phyloP scores from a whole-genome alignment of 2,113 vertebrate genomes.

The Dinomys branickii region DNA sequence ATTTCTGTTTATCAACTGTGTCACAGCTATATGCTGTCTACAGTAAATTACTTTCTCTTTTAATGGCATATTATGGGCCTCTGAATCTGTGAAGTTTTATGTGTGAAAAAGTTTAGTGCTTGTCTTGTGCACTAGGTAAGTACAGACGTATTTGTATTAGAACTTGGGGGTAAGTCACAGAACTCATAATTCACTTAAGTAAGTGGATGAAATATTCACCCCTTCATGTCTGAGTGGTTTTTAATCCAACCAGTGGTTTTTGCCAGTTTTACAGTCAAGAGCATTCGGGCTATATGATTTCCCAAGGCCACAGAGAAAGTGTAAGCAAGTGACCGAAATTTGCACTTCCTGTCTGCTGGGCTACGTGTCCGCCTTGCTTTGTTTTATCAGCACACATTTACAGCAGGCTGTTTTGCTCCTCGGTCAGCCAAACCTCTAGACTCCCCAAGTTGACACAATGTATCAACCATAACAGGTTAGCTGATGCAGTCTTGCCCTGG shows the following conservation, averaged over 20 bases:
- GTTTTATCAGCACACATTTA: neutral
- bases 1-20: neutral
- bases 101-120: neutral
- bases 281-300: neutral
- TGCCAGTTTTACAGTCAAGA: neutral
- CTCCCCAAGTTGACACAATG: too few relatives aligned
- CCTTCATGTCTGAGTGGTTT: neutral
- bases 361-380: neutral
- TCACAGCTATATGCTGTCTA: neutral
- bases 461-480: too few relatives aligned
- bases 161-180: neutral
- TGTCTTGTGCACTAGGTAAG: neutral
- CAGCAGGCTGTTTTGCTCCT: too few relatives aligned
- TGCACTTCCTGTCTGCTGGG: neutral
- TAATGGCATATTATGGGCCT: neutral
- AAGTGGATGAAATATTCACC: neutral
- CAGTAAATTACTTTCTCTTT: constrained; percentile 5
- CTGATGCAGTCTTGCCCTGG: neutral
- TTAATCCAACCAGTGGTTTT: neutral
- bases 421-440: too few relatives aligned
- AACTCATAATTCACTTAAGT: constrained; percentile 22
- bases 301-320: neutral
- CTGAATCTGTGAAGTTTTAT: constrained; percentile 34
- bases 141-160: neutral
- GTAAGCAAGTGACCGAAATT: neutral